These are phyloP conservation scores for Streptopelia turtur DNA, from an alignment of 2,797 vertebrate genomes.

Conservation along the genomic window DNA sequence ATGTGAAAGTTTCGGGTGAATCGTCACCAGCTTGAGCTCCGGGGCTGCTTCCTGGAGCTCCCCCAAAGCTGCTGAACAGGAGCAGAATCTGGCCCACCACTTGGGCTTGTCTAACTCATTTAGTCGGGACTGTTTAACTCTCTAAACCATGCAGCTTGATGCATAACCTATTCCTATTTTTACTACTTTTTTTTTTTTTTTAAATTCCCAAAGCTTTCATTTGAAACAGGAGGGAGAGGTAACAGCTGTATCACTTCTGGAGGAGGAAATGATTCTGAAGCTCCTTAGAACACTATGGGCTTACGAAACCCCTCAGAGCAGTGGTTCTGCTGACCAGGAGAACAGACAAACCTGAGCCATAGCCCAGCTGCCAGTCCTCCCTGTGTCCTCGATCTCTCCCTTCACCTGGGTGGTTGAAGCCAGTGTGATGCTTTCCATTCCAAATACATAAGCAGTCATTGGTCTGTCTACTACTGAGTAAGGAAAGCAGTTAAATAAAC, in stretches of 20 bases:
- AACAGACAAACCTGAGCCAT: not conserved
- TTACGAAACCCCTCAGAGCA: not conserved
- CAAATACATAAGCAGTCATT: not conserved
- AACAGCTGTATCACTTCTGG: not conserved
- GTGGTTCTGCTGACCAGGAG: fast-evolving
- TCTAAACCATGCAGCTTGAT: not conserved
- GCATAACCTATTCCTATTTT: not conserved
- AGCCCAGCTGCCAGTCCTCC: not conserved
- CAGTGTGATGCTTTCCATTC: not conserved
- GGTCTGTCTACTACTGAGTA: not conserved
- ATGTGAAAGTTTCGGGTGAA: not conserved
- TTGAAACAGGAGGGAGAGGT: not conserved
- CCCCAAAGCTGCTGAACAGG: not conserved
- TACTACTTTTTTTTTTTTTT: not conserved
- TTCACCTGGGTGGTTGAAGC: not conserved
- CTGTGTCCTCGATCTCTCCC: not conserved
- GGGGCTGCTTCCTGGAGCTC: not conserved
- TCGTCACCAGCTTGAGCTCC: not conserved
- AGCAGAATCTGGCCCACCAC: not conserved
- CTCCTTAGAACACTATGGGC: fast-evolving
- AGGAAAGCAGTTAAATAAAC: not conserved
- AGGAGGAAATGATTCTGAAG: not conserved
- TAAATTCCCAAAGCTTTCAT: not conserved
- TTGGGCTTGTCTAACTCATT: not conserved
- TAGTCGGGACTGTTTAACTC: not conserved